phyloP scores from a whole-genome alignment of 2,888 invertebrate genomes.

The Tetrapedia diversipes region DNA sequence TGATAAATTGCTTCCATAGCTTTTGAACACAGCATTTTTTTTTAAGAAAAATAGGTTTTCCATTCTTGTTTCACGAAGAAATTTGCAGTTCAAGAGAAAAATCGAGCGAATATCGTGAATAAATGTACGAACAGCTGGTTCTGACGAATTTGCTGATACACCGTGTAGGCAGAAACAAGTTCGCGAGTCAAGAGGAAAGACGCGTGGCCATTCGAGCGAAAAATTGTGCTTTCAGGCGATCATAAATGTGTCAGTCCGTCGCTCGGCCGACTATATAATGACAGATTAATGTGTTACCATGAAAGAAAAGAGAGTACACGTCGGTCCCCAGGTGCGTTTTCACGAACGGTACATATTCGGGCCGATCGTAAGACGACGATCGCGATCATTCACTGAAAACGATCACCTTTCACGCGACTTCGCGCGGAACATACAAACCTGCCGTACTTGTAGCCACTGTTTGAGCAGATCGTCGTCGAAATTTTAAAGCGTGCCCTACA shows the following conservation, averaged over 20 bases:
- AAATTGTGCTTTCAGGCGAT: conserved; percentile 63
- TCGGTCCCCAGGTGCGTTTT: conserved; percentile 58
- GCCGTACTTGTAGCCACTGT: neutral
- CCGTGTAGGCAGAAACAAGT: neutral
- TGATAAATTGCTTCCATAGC: too few relatives aligned
- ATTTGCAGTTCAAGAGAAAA: neutral
- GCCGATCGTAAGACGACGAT: conserved; percentile 13
- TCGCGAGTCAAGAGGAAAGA: conserved; percentile 38
- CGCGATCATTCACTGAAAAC: conserved; percentile 28
- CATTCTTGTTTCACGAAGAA: neutral
- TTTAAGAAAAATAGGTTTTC: neutral
- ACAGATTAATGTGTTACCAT: conserved; percentile 63
- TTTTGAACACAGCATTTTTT: too few relatives aligned
- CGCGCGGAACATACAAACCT: neutral
- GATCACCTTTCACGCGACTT: conserved; percentile 8
- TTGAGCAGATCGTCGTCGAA: neutral
- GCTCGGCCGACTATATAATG: conserved; percentile 61
- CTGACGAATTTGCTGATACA: neutral
- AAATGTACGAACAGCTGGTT: neutral
- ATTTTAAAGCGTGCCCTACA: neutral
- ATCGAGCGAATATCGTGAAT: neutral
- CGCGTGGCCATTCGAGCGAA: conserved; percentile 54
- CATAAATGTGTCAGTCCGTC: conserved; percentile 65
- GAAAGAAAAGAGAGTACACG: conserved; percentile 30
- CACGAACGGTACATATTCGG: conserved; percentile 29